phyloP scores from a whole-genome alignment of 2,113 vertebrate species.

The Muntiacus reevesi region DNA sequence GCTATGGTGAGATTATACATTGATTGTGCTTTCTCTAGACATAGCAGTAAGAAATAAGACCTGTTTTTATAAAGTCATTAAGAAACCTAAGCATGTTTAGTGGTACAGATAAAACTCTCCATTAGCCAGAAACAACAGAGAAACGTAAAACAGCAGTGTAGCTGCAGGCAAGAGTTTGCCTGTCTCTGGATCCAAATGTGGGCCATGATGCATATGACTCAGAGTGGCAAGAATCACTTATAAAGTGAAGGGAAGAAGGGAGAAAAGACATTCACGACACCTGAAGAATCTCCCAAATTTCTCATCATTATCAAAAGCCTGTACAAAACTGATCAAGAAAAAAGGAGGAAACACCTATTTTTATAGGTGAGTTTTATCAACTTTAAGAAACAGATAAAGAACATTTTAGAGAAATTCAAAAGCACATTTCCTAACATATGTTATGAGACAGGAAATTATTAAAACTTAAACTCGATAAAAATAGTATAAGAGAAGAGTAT shows the following conservation, averaged over 20 bases:
- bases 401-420: not conserved
- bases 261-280: not conserved
- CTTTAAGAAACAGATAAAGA: not conserved
- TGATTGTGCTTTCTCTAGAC: not conserved
- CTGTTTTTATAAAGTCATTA: not conserved
- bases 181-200: not conserved
- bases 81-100: not conserved
- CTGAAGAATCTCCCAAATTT: not conserved
- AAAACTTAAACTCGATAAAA: not conserved
- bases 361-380: not conserved
- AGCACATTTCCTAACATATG: not conserved
- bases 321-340: not conserved
- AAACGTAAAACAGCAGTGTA: not conserved
- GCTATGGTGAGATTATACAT: not conserved
- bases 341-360: not conserved
- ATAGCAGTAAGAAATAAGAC: not conserved
- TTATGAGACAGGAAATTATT: not conserved
- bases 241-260: not conserved
- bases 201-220: accelerated
- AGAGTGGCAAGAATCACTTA: too few species aligned
- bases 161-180: not conserved
- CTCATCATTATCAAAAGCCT: not conserved
- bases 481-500: not conserved
- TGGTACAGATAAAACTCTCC: not conserved
- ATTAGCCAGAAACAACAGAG: not conserved